These are phyloP conservation scores for Carassius auratus DNA, from an alignment of 2,113 vertebrate genomes.

Conservation along the genomic window DNA sequence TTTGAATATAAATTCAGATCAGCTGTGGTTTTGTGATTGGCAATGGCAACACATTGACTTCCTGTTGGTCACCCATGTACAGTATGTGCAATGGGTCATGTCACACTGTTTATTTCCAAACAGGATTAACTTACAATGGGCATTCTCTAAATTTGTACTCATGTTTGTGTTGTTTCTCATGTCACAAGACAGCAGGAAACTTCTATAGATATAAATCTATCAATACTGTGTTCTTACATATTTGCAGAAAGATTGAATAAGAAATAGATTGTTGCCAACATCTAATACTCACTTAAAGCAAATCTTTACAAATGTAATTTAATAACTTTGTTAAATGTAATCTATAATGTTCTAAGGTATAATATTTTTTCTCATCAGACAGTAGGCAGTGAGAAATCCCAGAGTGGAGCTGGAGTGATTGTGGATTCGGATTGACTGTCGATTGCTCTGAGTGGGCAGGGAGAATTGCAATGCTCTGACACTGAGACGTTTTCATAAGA, in stretches of 20 bases:
- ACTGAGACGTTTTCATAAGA: too few relatives aligned
- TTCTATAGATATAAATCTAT: neutral
- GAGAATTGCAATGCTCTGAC: neutral
- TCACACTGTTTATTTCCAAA: slow-evolving; percentile 11
- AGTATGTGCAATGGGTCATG: slow-evolving; percentile 7
- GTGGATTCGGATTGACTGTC: neutral
- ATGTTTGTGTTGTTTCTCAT: neutral
- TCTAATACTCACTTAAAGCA: too few relatives aligned
- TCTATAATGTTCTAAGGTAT: too few relatives aligned
- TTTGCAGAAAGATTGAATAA: too few relatives aligned
- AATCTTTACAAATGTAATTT: too few relatives aligned
- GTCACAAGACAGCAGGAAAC: neutral
- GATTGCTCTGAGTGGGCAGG: neutral
- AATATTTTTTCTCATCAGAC: neutral
- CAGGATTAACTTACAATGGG: slow-evolving; percentile 34
- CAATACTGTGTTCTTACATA: too few relatives aligned
- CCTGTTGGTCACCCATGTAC: slow-evolving; percentile 23
- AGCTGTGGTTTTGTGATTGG: slow-evolving; percentile 27
- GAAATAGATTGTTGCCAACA: too few relatives aligned
- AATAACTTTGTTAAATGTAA: too few relatives aligned
- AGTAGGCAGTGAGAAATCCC: neutral
- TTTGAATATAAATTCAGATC: slow-evolving; percentile 44
- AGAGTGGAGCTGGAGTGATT: neutral
- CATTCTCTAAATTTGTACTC: neutral
- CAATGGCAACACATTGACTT: slow-evolving; percentile 35